Base-by-base conservation (phyloP, 2,888 invertebrate species). In the Agrotis ipsilon region DNA sequence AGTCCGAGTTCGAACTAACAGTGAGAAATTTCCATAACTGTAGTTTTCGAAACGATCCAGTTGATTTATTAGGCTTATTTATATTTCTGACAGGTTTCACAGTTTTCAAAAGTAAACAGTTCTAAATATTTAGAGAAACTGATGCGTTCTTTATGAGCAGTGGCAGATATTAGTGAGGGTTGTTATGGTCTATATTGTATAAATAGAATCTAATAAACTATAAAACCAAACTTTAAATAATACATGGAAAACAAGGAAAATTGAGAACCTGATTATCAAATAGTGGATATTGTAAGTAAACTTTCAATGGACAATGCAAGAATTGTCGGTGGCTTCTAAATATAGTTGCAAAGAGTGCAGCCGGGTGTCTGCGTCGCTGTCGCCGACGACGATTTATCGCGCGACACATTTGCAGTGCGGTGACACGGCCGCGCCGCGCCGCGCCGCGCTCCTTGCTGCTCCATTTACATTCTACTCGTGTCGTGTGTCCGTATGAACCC, bases 401-500 rank as follows among this genome's bases (percentile, higher is more conserved):
- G 76, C 67, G 79, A 86, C 81, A 84, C 81, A 81, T 82, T 83
- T 75, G 77, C 81, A 72, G 80, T 65, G 48, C 72, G 72, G 52
- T 62, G 58, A 51, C 65, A 51, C 24, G 16, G 14, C 7, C 21
- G 19, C 43, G 68, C 49, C 48, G 70, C 57, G 24, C 32, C 62
- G 32, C 39, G 52, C 52, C 58, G 54, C 24, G 71, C 57, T 73
- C 78, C 80, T 82, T 80, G 82, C 77, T 87, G 82, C 83, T 86
- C 84, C 83, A 87, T 89, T 89, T 89, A 85, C 84, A 88, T 88
- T 86, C 83, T 86, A 72, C 84, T 81, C 80, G 75, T 83, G 80
- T 77, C 83, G 81, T 80, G 75, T 83, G 80, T 77, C 80, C 75
- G 73, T 78, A 83, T 78, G 82, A 87, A 82, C 78, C 79, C 74